phyloP scores from a whole-genome alignment of 1,140 invertebrate genomes.

The Microplitis mediator region DNA sequence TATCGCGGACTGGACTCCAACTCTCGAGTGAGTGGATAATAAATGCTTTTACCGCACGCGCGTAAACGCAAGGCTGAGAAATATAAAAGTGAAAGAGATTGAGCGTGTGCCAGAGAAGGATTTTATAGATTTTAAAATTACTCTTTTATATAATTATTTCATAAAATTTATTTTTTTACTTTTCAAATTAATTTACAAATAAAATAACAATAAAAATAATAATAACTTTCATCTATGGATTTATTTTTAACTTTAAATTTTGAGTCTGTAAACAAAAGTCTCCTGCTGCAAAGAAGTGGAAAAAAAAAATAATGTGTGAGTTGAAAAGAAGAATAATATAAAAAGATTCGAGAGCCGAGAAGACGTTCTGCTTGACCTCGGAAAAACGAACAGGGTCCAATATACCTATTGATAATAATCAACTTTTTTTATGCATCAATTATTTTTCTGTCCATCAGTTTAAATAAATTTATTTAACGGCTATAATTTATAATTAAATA shows the following conservation, averaged over 20 bases:
- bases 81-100: conserved; percentile 21
- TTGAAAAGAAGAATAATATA: neutral
- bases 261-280: neutral
- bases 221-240: too few relatives aligned
- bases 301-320: neutral
- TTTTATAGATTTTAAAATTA: neutral
- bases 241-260: neutral
- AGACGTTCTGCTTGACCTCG: neutral
- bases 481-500: neutral
- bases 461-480: neutral
- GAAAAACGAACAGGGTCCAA: neutral
- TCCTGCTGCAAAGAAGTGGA: neutral
- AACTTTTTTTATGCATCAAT: too few relatives aligned
- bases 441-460: neutral
- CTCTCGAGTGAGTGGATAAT: conserved; percentile 1
- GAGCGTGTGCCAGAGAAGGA: neutral
- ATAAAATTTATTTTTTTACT: neutral
- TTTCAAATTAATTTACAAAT: neutral
- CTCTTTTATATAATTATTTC: neutral
- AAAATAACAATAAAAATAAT: neutral
- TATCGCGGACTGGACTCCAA: conserved; percentile 7
- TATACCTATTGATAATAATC: too few relatives aligned
- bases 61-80: conserved; percentile 11
- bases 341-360: neutral
- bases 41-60: neutral